A percentile compares a stretch with the other conserved stretches of the same genome.
Conservation (phyloP, 2,888 invertebrate species). For the Amblyjoppa fuscipennis region DNA sequence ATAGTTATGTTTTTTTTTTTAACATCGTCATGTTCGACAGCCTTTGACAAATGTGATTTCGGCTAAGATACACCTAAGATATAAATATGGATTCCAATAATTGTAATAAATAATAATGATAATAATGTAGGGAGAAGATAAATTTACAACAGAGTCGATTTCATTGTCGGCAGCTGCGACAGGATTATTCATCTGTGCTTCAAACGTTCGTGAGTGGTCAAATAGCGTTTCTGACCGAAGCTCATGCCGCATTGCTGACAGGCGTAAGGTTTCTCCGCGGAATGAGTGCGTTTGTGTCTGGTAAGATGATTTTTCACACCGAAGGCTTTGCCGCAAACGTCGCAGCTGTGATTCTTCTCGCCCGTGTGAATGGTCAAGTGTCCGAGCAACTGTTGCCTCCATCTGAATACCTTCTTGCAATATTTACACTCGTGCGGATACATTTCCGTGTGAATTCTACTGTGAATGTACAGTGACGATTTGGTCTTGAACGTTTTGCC, state of each 20-base stretch:
- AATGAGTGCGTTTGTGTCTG: constrained; percentile 87
- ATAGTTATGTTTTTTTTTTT: neutral
- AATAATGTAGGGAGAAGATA: neutral
- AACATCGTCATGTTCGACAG: neutral
- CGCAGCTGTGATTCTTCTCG: constrained; percentile 85
- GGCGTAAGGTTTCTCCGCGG: constrained; percentile 83
- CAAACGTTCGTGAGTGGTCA: constrained; percentile 85
- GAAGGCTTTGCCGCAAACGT: constrained; percentile 86
- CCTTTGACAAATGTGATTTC: neutral
- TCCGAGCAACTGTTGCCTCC: constrained; percentile 85
- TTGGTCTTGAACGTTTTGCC: constrained; percentile 86
- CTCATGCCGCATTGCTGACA: constrained; percentile 85
- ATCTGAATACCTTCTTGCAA: constrained; percentile 85
- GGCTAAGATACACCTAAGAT: neutral
- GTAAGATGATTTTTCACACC: constrained; percentile 86
- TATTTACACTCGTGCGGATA: constrained; percentile 77
- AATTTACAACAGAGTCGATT: neutral
- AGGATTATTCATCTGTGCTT: constrained; percentile 68
- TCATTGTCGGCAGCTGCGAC: too few species aligned
- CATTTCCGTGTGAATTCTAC: constrained; percentile 76
- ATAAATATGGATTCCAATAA: neutral
- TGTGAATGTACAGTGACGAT: constrained; percentile 86
- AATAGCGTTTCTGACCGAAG: constrained; percentile 86
- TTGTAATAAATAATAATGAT: constrained; percentile 5
- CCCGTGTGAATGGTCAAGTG: constrained; percentile 86